Evolutionary conservation across 2,113 vertebrate genomes (phyloP).

Genomic region (Gymnocephalus cernua): DNA sequence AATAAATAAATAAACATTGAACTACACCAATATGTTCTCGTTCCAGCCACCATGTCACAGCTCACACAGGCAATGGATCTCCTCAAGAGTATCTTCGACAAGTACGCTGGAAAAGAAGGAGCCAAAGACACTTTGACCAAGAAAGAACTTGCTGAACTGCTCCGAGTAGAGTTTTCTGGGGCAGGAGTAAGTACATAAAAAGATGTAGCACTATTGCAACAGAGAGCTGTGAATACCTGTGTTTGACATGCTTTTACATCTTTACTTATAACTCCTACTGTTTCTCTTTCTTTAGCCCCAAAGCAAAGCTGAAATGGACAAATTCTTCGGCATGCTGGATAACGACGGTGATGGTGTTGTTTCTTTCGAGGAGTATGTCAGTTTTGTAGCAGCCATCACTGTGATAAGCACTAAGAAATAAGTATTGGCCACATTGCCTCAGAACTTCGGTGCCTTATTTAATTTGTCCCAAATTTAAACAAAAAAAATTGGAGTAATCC

Average conservation of each 20-base stretch:
- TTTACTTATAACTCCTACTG: not conserved
- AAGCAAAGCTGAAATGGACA: fast-evolving
- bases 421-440: not conserved
- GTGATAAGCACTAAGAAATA: slow-evolving; percentile 21
- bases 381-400: slow-evolving; percentile 29
- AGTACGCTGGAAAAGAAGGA: slow-evolving; percentile 87
- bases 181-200: slow-evolving; percentile 72
- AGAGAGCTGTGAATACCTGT: not conserved
- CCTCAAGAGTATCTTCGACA: slow-evolving; percentile 84
- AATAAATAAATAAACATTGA: not conserved
- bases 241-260: not conserved
- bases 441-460: no score
- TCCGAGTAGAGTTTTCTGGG: slow-evolving; percentile 79
- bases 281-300: not conserved
- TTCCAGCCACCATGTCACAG: slow-evolving; percentile 62
- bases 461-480: not conserved
- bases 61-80: slow-evolving; percentile 78
- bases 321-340: slow-evolving; percentile 61
- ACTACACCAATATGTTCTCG: not conserved
- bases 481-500: not conserved
- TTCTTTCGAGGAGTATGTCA: slow-evolving; percentile 67
- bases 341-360: slow-evolving; percentile 42
- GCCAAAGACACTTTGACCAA: slow-evolving; percentile 86
- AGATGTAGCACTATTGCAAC: not conserved
- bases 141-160: slow-evolving; percentile 86